Base-by-base conservation (phyloP, 2,888 invertebrate species). In the Lasioglossum morio region DNA sequence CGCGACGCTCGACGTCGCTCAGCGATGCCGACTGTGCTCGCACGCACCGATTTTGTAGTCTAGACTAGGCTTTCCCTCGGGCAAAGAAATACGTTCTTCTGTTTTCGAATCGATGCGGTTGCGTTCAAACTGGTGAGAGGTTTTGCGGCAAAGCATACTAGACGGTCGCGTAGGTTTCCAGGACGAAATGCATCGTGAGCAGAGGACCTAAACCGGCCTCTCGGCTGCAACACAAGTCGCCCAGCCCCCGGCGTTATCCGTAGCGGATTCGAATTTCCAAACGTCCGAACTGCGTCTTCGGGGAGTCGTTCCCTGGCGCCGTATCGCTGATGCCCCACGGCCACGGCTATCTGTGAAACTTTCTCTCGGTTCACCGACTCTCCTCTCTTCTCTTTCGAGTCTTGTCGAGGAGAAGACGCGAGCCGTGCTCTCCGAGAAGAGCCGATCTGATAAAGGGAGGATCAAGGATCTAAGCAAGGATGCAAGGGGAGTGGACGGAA, bases 281-380 rank as follows among this genome's bases (percentile, higher is more conserved):
- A 57, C 63, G 79, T 73, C 72, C 69, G 73, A 73, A 12, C 74
- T 70, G 19, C 82, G 85, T 83, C 82, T 83, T 85, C 74, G 60
- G 85, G 85, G 82, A 84, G 76, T 73, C 80, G 69, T 87, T 82
- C 43, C 48, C 72, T 30, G 66, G 34, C 80, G 76, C 82, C 80
- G 76, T 87, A 87, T 82, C 82, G 85, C 48, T 57, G 76, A 19
- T 8, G 74, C 77, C 69, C 23, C 30, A 27, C 77, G 70, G 82
- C 81, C 74, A 77, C 57, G 43, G 48, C 81, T 84, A 81, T 77
- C 81, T 70, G 27, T 57, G 23, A 84, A 84, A 81, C 53, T 82
- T 82, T 72, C 72, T 48, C 70, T 16, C 84, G 46, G 57, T 60
- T 75, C 70, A 53, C 19, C 77, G 60, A 60, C 60, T 60, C 14